Conservation (phyloP, 2,888 invertebrate genomes). For the Xylocampa areola region DNA sequence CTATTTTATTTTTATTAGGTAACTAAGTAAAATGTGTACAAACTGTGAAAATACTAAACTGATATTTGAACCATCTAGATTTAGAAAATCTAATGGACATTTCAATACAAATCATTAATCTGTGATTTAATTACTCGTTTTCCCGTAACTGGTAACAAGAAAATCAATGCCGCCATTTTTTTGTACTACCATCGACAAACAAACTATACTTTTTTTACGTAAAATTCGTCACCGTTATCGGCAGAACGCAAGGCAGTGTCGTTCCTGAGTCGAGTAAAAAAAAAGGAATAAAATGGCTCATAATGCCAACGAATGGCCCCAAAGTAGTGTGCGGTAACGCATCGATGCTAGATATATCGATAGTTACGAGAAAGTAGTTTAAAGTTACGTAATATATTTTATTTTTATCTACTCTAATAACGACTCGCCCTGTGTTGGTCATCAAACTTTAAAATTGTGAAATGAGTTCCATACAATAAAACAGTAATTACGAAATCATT, state of each 20-base stretch:
- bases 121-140: neutral
- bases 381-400: neutral
- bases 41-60: no score
- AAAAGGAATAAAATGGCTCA: constrained; percentile 42
- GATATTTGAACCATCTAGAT: no score
- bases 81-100: neutral
- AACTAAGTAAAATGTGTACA: no score
- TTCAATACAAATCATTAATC: neutral
- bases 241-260: constrained; percentile 27
- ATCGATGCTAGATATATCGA: constrained; percentile 35
- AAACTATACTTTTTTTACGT: constrained; percentile 18
- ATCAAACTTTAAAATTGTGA: no score
- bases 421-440: no score
- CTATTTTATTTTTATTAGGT: no score
- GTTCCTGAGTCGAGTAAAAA: constrained; percentile 30
- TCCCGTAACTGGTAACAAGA: neutral
- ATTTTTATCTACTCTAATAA: no score
- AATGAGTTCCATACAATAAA: constrained; percentile 4
- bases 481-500: constrained; percentile 10
- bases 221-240: constrained; percentile 40
- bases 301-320: constrained; percentile 51
- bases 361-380: constrained; percentile 9
- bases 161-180: constrained; percentile 8
- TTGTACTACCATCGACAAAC: constrained; percentile 8
- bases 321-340: constrained; percentile 24